Conservation (phyloP, 2,888 invertebrate genomes). For the Lepidocyrtoides sp. region DNA sequence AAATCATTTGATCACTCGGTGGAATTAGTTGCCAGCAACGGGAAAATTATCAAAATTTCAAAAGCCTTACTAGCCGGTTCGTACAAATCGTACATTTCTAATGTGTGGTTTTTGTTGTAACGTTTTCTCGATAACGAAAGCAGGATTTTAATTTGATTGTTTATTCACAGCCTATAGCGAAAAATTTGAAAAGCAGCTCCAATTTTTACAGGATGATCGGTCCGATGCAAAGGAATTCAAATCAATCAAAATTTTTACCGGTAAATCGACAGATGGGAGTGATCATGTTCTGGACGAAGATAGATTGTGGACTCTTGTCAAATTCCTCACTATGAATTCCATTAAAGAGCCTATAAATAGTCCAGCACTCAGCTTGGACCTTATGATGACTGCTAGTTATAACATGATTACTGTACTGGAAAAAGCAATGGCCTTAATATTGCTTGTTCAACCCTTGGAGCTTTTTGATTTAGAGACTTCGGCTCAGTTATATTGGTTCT, state of each 20-base stretch:
- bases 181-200: constrained; percentile 26
- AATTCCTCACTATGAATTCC: constrained; percentile 30
- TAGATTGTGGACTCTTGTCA: not conserved
- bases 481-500: constrained; percentile 8
- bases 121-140: too few relatives aligned
- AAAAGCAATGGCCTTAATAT: constrained; percentile 28
- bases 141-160: not conserved
- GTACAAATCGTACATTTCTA: not conserved
- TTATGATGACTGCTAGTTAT: constrained; percentile 41
- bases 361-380: constrained; percentile 19
- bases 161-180: not conserved
- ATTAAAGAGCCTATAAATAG: not conserved
- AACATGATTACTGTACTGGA: constrained; percentile 27
- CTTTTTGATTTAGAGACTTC: constrained; percentile 4
- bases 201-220: constrained; percentile 3
- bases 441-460: constrained; percentile 10
- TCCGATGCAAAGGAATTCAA: constrained; percentile 11
- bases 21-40: constrained; percentile 5
- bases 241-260: not conserved
- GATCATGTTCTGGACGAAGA: not conserved
- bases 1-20: constrained; percentile 24
- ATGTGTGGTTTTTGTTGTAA: not conserved
- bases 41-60: not conserved
- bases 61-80: constrained; percentile 41
- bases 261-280: not conserved